Evolutionary conservation across 2,797 vertebrate genomes (phyloP), one percentile per base, ranked within the genome.

Genomic region (Hapalemur alaotrensis): DNA sequence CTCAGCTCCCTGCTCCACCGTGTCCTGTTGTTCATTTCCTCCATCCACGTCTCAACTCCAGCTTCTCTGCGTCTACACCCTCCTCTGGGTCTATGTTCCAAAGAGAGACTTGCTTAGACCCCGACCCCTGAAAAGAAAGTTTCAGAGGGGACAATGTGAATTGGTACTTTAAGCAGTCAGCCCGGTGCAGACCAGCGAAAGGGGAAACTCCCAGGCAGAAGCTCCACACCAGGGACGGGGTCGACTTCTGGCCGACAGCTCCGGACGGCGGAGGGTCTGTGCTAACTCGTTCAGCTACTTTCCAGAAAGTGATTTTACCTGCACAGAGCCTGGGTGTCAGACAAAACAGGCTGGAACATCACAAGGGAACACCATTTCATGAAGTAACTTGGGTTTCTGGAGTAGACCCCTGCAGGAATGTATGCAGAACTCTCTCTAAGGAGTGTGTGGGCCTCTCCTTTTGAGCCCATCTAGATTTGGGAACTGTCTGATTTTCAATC

Each of bases 171-270:
- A 32, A 87, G 18, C 22, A 38, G 23, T 41, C 57, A 35, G 9
- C 2, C n/a, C 22, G 10, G 25, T 38, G 4, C 7, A 0, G 5
- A 25, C 18, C 13, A 8, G 5, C 18, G 41, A 17, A 23, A 70
- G 43, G 48, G 32, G 20, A 30, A 41, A 46, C 38, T 0, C 8
- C 6, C 30, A 32, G 73, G 20, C 32, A 17, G 4, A 63, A 52
- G 20, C 7, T 41, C 23, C 30, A 10, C 14, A 28, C 59, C 28
- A 3, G 25, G 46, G 57, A 30, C 35, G 25, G 38, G 1, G 7
- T 5, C 32, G 4, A 43, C 7, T 52, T 61, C 35, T 22, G 4
- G 57, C 25, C 1, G 4, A 35, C n/a, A 35, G 10, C 43, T 7
- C 9, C 75, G 3, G 2, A 17, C 9, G 52, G 41, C 28, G 2